A percentile compares a stretch with the other conserved stretches of the same genome.
phyloP scores from a whole-genome alignment of 2,113 vertebrate species.

The Cricetomys ansorgei region DNA sequence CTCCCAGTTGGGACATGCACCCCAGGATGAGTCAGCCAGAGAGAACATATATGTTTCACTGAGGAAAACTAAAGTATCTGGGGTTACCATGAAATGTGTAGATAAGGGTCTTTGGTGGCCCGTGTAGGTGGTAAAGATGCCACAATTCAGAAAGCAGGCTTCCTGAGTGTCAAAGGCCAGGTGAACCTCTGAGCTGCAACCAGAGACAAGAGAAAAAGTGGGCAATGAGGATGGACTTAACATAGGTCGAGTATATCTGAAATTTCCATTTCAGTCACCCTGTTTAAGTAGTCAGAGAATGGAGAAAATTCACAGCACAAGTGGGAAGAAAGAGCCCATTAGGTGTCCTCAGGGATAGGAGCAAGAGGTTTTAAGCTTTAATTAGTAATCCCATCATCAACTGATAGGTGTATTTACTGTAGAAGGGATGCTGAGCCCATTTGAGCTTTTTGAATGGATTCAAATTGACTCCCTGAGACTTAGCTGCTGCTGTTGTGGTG shows the following conservation, averaged over 20 bases:
- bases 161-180: not conserved
- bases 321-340: not conserved
- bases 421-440: not conserved
- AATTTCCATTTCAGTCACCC: not conserved
- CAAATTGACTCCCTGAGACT: not conserved
- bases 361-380: not conserved
- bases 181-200: not conserved
- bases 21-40: not conserved
- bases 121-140: not conserved
- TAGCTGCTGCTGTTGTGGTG: not conserved
- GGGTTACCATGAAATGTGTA: not conserved
- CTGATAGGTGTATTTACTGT: not conserved
- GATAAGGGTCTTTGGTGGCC: not conserved
- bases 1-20: no score
- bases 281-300: not conserved
- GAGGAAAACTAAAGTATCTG: not conserved
- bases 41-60: no score
- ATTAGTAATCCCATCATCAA: not conserved
- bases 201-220: not conserved
- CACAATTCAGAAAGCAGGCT: not conserved
- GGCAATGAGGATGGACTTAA: not conserved
- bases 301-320: not conserved
- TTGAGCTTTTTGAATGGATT: not conserved
- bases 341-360: not conserved
- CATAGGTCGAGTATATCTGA: not conserved